These are phyloP conservation scores for Sanderia malayensis DNA, from an alignment of 30 jellyfish, hydroid and myxozoan genomes.

Conservation along the genomic window DNA sequence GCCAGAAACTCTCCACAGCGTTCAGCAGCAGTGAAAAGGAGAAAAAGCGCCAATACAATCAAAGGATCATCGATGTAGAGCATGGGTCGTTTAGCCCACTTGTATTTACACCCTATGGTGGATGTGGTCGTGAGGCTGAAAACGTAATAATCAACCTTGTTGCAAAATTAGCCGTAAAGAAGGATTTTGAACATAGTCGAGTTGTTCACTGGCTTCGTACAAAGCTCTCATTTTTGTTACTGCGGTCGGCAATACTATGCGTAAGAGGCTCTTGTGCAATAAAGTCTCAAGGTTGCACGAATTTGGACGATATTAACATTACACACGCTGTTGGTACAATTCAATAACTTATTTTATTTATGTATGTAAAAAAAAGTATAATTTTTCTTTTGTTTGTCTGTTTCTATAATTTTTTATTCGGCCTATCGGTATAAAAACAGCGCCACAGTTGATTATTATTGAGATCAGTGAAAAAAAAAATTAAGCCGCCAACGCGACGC, in stretches of 20 bases:
- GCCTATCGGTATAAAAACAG: slow-evolving; percentile 3
- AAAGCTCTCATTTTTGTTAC: slow-evolving; percentile 1
- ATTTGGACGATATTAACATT: background rate
- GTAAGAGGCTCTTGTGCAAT: background rate
- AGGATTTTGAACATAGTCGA: slow-evolving; percentile 2
- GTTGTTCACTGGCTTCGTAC: slow-evolving; percentile 4
- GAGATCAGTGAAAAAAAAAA: background rate
- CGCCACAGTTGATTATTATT: slow-evolving; percentile 2
- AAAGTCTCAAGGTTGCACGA: background rate
- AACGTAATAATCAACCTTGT: background rate
- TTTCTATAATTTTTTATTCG: no score
- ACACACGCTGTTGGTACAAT: slow-evolving; percentile 4
- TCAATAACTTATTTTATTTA: background rate
- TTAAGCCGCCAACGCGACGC: no score
- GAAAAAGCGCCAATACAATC: background rate
- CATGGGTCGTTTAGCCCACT: slow-evolving; percentile 18
- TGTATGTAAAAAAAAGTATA: background rate
- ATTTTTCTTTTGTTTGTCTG: background rate
- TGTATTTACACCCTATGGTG: slow-evolving; percentile 20
- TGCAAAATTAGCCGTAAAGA: background rate
- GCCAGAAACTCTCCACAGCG: background rate
- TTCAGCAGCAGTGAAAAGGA: slow-evolving; percentile 1
- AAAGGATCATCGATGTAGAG: slow-evolving; percentile 11
- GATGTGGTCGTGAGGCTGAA: slow-evolving; percentile 7
- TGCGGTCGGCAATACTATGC: slow-evolving; percentile 2